Conservation (phyloP, 2,888 invertebrate genomes). For the Polietes domitor region DNA sequence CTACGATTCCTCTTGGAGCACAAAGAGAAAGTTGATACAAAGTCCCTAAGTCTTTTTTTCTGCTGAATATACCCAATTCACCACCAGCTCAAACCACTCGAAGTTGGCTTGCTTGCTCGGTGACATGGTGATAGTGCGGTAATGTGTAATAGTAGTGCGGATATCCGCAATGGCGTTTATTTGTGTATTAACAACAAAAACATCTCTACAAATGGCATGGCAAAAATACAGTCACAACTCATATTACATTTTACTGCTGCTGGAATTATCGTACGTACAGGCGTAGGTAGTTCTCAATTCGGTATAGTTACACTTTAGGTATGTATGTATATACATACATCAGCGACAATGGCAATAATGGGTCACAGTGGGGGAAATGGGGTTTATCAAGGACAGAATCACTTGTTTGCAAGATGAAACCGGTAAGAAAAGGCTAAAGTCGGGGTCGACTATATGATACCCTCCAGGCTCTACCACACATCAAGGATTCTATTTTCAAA, state of each 20-base stretch:
- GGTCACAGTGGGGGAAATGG: background rate
- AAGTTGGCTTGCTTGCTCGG: background rate
- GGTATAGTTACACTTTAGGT: conserved; percentile 29
- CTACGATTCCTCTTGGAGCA: conserved; percentile 1
- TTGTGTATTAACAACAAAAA: conserved; percentile 70
- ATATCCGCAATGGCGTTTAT: conserved; percentile 67
- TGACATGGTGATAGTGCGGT: conserved; percentile 16
- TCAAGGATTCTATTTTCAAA: no score
- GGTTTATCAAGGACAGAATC: background rate
- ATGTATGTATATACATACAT: no score
- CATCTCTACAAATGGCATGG: conserved; percentile 69
- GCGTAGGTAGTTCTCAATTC: background rate
- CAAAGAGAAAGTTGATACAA: conserved; percentile 46
- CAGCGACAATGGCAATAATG: background rate
- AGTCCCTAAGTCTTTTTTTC: background rate
- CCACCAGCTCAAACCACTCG: background rate
- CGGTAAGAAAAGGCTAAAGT: background rate
- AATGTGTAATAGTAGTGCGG: conserved; percentile 42
- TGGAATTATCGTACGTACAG: conserved; percentile 8
- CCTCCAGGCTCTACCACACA: no score
- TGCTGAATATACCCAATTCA: background rate
- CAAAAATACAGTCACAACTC: conserved; percentile 48
- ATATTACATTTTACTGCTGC: conserved; percentile 43
- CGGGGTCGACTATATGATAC: no score
- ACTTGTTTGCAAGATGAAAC: background rate